These are phyloP conservation scores for Phylloscopus collybita DNA, from an alignment of 2,797 vertebrate species.

Conservation along the genomic window DNA sequence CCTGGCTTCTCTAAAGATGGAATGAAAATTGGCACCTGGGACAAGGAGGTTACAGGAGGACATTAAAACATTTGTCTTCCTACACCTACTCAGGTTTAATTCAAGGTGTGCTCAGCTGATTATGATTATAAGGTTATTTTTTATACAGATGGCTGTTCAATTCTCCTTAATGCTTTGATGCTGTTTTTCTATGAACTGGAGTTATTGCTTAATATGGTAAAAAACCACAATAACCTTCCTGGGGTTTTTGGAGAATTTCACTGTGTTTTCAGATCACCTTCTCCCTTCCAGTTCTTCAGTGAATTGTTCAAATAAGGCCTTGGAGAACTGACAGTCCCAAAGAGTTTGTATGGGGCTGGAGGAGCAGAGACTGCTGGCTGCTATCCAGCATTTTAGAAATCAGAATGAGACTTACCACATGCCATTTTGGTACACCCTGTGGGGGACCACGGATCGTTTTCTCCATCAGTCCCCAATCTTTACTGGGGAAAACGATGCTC, in stretches of 20 bases:
- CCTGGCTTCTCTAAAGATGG: background rate
- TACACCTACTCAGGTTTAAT: background rate
- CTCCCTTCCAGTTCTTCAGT: constrained; percentile 22
- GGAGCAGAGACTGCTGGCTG: background rate
- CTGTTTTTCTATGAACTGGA: background rate
- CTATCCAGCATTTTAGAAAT: constrained; percentile 42
- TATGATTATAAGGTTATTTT: background rate
- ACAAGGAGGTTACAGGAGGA: background rate
- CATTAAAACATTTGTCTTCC: background rate
- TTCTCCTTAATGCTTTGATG: background rate
- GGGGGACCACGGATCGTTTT: constrained; percentile 36
- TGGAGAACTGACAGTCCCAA: constrained; percentile 46
- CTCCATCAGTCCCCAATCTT: constrained; percentile 25
- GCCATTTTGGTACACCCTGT: constrained; percentile 51
- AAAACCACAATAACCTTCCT: background rate
- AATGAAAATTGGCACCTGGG: background rate
- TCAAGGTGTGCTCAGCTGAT: background rate
- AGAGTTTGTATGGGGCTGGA: constrained; percentile 19
- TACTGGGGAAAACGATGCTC: background rate
- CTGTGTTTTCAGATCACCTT: constrained; percentile 42
- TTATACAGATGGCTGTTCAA: background rate
- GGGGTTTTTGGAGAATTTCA: background rate
- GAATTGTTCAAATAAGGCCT: constrained; percentile 62
- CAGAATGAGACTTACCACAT: constrained; percentile 42
- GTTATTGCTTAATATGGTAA: constrained; percentile 1